These are phyloP conservation scores for Diglossa cyanea DNA, from an alignment of 2,797 vertebrate genomes.

Conservation along the genomic window DNA sequence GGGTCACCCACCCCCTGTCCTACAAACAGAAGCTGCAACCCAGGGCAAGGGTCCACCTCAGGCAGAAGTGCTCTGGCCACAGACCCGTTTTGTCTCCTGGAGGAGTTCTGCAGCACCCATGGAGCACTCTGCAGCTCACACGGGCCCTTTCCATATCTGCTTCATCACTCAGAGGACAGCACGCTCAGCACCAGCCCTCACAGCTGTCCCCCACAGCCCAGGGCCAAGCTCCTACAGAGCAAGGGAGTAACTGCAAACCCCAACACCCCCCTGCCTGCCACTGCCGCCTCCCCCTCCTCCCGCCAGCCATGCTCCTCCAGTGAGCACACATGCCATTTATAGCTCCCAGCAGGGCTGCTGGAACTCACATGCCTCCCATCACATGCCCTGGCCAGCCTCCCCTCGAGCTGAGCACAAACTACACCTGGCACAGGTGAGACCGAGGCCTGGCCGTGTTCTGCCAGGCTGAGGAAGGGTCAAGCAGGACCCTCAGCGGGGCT, in stretches of 20 bases:
- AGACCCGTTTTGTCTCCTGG: background rate
- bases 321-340: constrained; percentile 66
- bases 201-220: background rate
- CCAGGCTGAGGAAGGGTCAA: background rate
- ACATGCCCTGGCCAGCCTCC: constrained; percentile 34
- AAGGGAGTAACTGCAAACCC: background rate
- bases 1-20: background rate
- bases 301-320: constrained; percentile 41
- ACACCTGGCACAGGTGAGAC: constrained; percentile 51
- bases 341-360: constrained; percentile 39
- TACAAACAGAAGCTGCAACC: background rate
- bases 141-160: background rate
- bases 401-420: background rate
- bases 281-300: background rate
- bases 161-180: background rate
- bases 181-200: background rate
- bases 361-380: constrained; percentile 59
- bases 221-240: background rate
- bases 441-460: rapidly evolving
- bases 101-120: background rate
- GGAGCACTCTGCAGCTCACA: background rate
- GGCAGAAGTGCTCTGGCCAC: background rate
- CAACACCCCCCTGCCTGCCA: background rate
- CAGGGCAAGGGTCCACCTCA: background rate
- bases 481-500: background rate